Base-by-base conservation (phyloP, 1,140 invertebrate genomes). In the Hyposmocoma kahamanoa region DNA sequence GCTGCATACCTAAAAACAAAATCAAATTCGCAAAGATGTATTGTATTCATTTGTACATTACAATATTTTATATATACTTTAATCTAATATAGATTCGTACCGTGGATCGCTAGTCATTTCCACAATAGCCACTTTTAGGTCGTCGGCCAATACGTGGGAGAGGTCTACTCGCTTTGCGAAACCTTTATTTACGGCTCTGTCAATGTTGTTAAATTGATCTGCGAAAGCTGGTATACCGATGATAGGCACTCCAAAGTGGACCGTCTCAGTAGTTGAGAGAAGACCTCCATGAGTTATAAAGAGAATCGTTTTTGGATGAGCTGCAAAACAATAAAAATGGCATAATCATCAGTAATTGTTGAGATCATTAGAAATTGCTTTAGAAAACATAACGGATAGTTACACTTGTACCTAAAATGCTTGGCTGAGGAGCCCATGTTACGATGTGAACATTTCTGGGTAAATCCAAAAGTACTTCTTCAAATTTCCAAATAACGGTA, bases 271-370 rank as follows among this genome's bases (percentile, higher is more conserved):
- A 1, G 88, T 86, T 46, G 91, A 91, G 24, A 91, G 73, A n/a
- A 90, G 69, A 13, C 92, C 92, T 4, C 90, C 90, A 53, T 93
- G 92, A 0, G 90, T 89, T 21, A 93, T 89, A 50, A 94, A 91
- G 0, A 87, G 15, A 6, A 46, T 22, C 0, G 46, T 56, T 32
- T 70, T 65, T 18, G 55, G 56, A 46, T 67, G 59, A 21, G 57
- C 61, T 67, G 47, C 19, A 56, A 62, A 36, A 15, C 1, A 17
- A 36, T 17, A 10, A 15, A 17, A 36, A 6, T 36, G 15, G n/a
- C n/a, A n/a, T n/a, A n/a, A n/a, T n/a, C n/a, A n/a, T n/a, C n/a
- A n/a, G n/a, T n/a, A n/a, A n/a, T n/a, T n/a, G n/a, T n/a, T n/a
- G n/a, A n/a, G n/a, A n/a, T n/a, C n/a, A n/a, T n/a, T n/a, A n/a